Evolutionary conservation across 2,797 vertebrate species (phyloP).

Genomic region (Xerus rutilus): DNA sequence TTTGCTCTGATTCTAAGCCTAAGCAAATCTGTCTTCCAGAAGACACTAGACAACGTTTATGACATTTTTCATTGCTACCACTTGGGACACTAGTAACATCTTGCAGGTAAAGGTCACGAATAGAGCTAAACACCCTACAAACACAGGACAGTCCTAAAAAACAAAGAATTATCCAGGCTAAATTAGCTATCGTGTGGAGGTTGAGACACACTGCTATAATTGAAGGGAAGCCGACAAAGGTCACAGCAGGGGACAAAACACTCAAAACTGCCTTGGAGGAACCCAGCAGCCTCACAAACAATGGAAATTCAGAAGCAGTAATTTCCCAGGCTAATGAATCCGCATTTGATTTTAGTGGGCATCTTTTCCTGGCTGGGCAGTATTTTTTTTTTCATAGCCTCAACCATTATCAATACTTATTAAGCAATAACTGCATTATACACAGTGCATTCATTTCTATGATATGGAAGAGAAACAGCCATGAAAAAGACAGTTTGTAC

Average conservation of each 20-base stretch:
- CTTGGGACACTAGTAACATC: not conserved
- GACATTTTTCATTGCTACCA: not conserved
- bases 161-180: not conserved
- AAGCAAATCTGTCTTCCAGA: not conserved
- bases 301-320: not conserved
- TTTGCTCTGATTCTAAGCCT: not conserved
- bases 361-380: not conserved
- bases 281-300: not conserved
- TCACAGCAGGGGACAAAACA: not conserved
- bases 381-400: not conserved
- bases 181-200: not conserved
- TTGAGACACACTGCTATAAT: not conserved
- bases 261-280: not conserved
- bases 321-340: not conserved
- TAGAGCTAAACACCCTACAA: no score
- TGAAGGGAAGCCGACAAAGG: not conserved
- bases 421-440: constrained; percentile 7
- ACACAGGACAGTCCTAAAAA: not conserved
- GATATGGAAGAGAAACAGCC: not conserved
- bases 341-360: not conserved
- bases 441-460: not conserved
- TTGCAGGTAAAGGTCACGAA: not conserved
- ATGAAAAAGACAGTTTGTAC: not conserved
- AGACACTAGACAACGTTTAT: not conserved
- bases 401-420: not conserved